Conservation (phyloP, 2,113 vertebrate genomes). For the Sula dactylatra region DNA sequence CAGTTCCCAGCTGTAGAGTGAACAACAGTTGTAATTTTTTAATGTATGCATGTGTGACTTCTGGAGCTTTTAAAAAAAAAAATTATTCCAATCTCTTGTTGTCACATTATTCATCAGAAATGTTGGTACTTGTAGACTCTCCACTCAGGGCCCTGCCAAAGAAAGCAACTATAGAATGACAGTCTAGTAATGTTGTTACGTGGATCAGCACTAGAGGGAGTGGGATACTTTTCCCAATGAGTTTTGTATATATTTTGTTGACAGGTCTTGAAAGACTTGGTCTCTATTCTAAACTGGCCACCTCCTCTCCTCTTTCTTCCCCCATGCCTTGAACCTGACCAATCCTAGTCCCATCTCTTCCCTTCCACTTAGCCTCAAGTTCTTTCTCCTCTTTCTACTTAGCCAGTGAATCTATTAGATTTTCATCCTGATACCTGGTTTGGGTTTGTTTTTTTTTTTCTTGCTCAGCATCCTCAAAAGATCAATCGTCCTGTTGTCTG, state of each 20-base stretch:
- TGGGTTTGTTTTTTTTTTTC: neutral
- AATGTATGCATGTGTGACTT: neutral
- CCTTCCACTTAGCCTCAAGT: neutral
- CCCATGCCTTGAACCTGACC: neutral
- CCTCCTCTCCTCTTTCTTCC: neutral
- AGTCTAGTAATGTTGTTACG: neutral
- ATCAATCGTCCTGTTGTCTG: neutral
- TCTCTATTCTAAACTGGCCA: neutral
- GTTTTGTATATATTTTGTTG: neutral
- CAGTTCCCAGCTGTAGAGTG: neutral
- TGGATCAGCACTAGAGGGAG: neutral
- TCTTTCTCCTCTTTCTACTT: neutral
- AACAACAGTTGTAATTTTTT: neutral
- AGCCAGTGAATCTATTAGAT: neutral
- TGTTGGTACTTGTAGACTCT: neutral
- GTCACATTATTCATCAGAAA: neutral
- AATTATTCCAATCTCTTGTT: neutral
- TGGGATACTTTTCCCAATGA: neutral
- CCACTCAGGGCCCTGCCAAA: neutral
- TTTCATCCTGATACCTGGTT: neutral
- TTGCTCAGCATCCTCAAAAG: neutral
- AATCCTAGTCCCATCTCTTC: neutral
- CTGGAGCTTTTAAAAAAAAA: neutral
- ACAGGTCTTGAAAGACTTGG: neutral
- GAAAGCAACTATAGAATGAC: neutral